Percentiles rank a stretch among this genome's conserved stretches.
Conservation (phyloP, 2,888 invertebrate genomes). For the Scaeva pyrastri region DNA sequence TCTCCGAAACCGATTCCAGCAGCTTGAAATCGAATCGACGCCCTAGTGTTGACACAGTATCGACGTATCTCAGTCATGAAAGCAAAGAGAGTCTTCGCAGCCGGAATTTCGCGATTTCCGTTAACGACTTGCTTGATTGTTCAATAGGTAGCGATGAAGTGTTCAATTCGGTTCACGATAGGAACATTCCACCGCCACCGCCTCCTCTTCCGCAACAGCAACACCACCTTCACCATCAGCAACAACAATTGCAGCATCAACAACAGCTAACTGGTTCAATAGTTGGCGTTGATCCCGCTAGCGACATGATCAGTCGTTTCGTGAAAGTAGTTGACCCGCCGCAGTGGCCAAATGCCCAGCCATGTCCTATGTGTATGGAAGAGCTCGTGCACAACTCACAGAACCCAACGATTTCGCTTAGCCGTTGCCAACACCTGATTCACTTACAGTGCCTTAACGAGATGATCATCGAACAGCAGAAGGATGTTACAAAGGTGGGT, state of each 20-base stretch:
- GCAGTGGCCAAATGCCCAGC: slow-evolving; percentile 88
- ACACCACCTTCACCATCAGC: slow-evolving; percentile 77
- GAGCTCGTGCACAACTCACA: slow-evolving; percentile 84
- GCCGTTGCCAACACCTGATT: slow-evolving; percentile 91
- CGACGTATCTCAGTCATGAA: slow-evolving; percentile 94
- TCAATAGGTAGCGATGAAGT: slow-evolving; percentile 90
- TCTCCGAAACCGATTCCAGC: slow-evolving; percentile 85
- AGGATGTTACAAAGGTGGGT: slow-evolving; percentile 83
- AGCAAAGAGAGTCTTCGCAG: slow-evolving; percentile 89
- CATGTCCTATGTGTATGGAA: slow-evolving; percentile 89
- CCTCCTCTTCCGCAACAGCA: slow-evolving; percentile 78
- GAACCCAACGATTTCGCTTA: slow-evolving; percentile 87
- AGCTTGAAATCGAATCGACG: slow-evolving; percentile 91
- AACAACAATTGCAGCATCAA: slow-evolving; percentile 78
- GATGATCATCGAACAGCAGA: slow-evolving; percentile 88
- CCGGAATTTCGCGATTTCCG: slow-evolving; percentile 84
- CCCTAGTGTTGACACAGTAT: slow-evolving; percentile 94
- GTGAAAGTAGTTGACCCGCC: slow-evolving; percentile 88
- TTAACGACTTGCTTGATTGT: slow-evolving; percentile 89
- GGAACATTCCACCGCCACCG: slow-evolving; percentile 77
- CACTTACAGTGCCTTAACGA: slow-evolving; percentile 92
- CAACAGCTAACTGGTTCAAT: slow-evolving; percentile 84
- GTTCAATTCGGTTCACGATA: slow-evolving; percentile 84
- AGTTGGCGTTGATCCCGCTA: slow-evolving; percentile 84
- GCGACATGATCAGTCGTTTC: slow-evolving; percentile 87